These are phyloP conservation scores for Chelonoidis abingdonii DNA, from an alignment of 2,113 vertebrate species.

Conservation along the genomic window DNA sequence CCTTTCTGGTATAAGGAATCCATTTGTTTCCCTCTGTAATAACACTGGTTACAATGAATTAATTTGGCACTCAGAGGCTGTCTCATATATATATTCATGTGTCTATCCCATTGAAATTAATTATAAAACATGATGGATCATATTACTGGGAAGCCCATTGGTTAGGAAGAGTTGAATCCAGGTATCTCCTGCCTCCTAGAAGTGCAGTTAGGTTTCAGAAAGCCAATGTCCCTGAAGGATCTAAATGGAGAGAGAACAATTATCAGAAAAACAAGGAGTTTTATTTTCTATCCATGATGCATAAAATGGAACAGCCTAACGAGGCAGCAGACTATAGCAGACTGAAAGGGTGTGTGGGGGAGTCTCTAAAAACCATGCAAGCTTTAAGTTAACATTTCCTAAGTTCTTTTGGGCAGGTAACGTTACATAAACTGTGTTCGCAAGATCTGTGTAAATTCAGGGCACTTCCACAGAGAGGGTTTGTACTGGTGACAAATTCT, in stretches of 20 bases:
- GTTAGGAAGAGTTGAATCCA: slow-evolving; percentile 26
- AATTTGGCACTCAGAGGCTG: neutral
- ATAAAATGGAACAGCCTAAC: slow-evolving; percentile 9
- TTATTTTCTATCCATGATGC: neutral
- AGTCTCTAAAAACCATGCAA: neutral
- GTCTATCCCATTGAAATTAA: neutral
- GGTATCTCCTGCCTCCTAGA: neutral
- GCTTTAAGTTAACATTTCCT: neutral
- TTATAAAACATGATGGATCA: neutral
- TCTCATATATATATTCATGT: neutral
- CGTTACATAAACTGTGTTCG: neutral
- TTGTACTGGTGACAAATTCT: neutral
- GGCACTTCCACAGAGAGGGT: neutral
- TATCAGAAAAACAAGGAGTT: neutral
- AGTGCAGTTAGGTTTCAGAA: neutral
- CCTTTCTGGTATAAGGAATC: neutral
- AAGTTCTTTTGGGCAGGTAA: neutral
- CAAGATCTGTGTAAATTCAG: neutral
- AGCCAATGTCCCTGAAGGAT: slow-evolving; percentile 5
- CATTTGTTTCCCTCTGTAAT: neutral
- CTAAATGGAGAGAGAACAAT: neutral
- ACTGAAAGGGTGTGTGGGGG: neutral
- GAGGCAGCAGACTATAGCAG: slow-evolving; percentile 12
- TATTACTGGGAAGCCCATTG: neutral
- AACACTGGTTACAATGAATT: neutral